A percentile compares a stretch with the other conserved stretches of the same genome.
Conservation (phyloP, 2,113 vertebrate genomes). For the Vireo altiloquus region DNA sequence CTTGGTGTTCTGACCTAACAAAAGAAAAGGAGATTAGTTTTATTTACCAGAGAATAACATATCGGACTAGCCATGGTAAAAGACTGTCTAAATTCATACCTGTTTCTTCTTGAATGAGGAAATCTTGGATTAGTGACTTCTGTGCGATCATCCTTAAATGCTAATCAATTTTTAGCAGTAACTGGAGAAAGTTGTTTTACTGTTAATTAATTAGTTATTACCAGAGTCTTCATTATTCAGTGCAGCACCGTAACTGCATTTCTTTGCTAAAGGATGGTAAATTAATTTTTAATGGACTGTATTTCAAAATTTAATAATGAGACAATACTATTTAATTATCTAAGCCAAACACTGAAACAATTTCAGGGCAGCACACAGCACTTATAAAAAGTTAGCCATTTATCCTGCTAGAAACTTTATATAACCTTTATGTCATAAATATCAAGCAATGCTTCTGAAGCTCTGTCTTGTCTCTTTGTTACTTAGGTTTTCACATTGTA, state of each 20-base stretch:
- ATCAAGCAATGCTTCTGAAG: background rate
- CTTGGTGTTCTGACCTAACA: background rate
- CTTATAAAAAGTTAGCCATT: background rate
- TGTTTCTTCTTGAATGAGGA: background rate
- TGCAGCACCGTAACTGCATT: background rate
- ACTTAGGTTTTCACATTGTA: background rate
- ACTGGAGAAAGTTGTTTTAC: background rate
- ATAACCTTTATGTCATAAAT: background rate
- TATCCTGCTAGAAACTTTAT: background rate
- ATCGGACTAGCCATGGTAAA: background rate
- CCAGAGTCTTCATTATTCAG: background rate
- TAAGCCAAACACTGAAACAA: background rate
- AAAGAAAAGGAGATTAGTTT: background rate
- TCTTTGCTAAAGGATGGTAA: background rate
- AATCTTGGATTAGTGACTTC: background rate
- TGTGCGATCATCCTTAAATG: background rate
- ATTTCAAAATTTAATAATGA: constrained; percentile 20
- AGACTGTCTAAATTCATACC: background rate
- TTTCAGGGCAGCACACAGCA: background rate
- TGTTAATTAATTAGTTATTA: constrained; percentile 27
- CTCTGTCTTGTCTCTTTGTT: background rate
- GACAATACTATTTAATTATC: constrained; percentile 15
- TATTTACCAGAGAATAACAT: background rate
- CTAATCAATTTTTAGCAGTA: background rate
- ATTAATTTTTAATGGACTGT: constrained; percentile 26